A percentile compares a stretch with the other conserved stretches of the same genome.
Conservation (phyloP, 1,140 invertebrate species). For the Aphis gossypii region DNA sequence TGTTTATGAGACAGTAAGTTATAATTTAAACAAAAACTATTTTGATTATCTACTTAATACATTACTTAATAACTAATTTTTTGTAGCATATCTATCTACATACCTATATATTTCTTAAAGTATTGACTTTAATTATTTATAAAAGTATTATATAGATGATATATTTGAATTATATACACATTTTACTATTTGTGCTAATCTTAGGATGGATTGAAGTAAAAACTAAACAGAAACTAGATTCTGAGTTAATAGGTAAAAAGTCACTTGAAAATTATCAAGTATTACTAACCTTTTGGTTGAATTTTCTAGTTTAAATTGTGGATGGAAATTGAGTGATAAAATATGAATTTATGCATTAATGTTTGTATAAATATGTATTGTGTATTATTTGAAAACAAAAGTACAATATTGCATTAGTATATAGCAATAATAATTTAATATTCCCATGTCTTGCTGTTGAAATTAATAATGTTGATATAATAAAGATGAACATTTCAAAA, state of each 20-base stretch:
- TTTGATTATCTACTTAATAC: background rate
- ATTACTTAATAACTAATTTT: background rate
- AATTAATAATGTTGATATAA: background rate
- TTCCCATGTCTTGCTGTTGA: background rate
- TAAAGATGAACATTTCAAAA: conserved; percentile 1
- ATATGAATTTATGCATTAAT: background rate
- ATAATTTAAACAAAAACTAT: background rate
- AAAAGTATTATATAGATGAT: background rate
- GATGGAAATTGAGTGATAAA: background rate
- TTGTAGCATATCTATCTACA: background rate
- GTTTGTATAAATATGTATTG: background rate
- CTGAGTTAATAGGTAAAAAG: background rate
- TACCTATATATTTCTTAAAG: background rate
- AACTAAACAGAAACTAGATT: background rate
- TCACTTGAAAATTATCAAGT: conserved; percentile 39
- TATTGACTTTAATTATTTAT: background rate
- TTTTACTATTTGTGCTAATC: background rate
- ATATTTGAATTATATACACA: background rate
- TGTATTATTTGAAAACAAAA: background rate
- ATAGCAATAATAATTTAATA: background rate
- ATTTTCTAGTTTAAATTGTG: background rate
- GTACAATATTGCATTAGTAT: background rate
- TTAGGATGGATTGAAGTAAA: background rate
- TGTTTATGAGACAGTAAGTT: background rate
- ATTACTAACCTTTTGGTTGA: background rate